phyloP scores from a whole-genome alignment of 2,113 vertebrate species.

The Cyprinus carpio region DNA sequence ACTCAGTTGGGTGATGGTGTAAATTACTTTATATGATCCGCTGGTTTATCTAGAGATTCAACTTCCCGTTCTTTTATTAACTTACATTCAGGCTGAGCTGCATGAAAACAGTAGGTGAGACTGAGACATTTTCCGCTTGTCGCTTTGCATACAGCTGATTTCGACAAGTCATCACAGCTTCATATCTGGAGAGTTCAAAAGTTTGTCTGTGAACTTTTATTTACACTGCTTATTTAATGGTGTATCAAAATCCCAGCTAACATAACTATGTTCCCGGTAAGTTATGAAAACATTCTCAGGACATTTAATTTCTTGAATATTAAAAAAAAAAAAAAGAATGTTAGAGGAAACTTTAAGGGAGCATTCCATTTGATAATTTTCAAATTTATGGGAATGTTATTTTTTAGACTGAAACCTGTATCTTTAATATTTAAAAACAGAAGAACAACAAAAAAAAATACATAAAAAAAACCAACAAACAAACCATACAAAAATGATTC shows the following conservation, averaged over 20 bases:
- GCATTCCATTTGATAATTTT: no score
- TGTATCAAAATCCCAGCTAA: constrained; percentile 15
- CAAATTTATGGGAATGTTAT: no score
- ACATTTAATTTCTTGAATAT: no score
- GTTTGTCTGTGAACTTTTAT: constrained; percentile 68
- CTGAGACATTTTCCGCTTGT: constrained; percentile 74
- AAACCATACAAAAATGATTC: no score
- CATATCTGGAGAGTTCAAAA: constrained; percentile 68
- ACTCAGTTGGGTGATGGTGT: background rate
- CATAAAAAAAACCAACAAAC: no score
- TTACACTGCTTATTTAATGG: constrained; percentile 59
- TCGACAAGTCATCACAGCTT: constrained; percentile 65
- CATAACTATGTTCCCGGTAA: no score
- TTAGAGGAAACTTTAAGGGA: no score
- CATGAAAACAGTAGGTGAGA: constrained; percentile 66
- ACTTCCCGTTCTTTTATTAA: constrained; percentile 49
- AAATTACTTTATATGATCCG: background rate
- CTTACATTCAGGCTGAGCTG: constrained; percentile 57
- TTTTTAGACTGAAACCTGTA: no score
- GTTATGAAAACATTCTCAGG: no score
- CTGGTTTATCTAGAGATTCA: background rate
- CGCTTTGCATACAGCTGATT: constrained; percentile 68
- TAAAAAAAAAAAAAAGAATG: no score
- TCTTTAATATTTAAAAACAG: no score
- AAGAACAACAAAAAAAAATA: no score